Evolutionary conservation across 2,888 invertebrate genomes (phyloP), one percentile per base, ranked within the genome.

Genomic region (Andrena bicolor): DNA sequence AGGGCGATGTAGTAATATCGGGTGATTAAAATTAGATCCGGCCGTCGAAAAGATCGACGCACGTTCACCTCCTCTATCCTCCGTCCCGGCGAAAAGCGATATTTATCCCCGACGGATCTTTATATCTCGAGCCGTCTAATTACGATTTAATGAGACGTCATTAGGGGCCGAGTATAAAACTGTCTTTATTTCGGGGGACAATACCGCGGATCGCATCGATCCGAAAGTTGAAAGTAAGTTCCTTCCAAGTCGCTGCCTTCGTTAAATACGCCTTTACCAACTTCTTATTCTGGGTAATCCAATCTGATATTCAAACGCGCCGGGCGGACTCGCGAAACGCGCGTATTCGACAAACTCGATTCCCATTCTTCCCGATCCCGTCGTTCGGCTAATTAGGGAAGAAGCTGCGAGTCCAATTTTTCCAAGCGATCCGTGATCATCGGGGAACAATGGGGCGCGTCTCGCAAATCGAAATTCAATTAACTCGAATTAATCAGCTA

Each of bases 141-240:
- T 84, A 82, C 63, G 71, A 60, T 64, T 76, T 87, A 87, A 87
- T 78, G 86, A 80, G 85, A 63, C 61, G 66, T 83, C 83, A 79
- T 84, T 88, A 85, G 61, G 80, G 23, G 71, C 51, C 76, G 56
- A 76, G 71, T 75, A 74, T 60, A 51, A 74, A 74, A 83, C 60
- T 65, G 66, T 69, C 81, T 78, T 77, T 72, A 68, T 86, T 82
- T 73, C 79, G 56, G 51, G 35, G 77, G 71, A 83, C 79, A 85
- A 85, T 86, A 78, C 78, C 61, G 64, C 60, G 75, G 75, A 83
- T 80, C 63, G 80, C 81, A 87, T 83, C 66, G 85, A 87, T 85
- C 81, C 32, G 10, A 60, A 73, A 69, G 76, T 82, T 72, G 30
- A 80, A 63, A 74, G 28, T 66, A 26, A 69, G 85, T 81, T 85